phyloP scores from a whole-genome alignment of 2,113 vertebrate species.

The Vidua chalybeata region DNA sequence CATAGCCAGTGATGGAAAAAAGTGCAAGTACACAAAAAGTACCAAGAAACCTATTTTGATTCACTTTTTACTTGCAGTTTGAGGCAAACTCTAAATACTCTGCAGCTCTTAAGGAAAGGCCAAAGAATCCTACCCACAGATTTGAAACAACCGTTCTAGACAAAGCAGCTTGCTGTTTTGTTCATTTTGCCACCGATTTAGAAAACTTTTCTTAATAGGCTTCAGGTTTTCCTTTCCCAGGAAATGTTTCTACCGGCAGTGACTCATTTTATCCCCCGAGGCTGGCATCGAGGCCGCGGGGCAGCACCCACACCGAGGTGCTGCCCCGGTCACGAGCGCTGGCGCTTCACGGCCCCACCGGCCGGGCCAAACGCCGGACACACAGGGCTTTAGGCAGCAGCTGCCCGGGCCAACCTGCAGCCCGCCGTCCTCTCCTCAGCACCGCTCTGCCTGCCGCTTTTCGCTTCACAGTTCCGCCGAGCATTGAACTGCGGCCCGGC shows the following conservation, averaged over 20 bases:
- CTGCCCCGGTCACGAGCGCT: rapidly evolving
- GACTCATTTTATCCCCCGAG: neutral
- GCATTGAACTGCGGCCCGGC: rapidly evolving
- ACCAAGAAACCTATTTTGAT: neutral
- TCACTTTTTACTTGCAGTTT: neutral
- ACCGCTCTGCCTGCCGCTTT: neutral
- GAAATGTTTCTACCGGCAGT: rapidly evolving
- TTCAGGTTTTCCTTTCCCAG: neutral
- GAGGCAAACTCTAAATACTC: neutral
- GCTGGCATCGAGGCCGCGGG: rapidly evolving
- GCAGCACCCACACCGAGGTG: rapidly evolving
- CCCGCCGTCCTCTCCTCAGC: neutral
- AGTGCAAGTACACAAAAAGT: neutral
- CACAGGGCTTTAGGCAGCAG: neutral
- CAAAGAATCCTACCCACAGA: neutral
- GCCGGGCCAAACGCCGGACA: too few relatives aligned
- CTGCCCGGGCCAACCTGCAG: rapidly evolving
- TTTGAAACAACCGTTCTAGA: neutral
- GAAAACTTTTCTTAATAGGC: rapidly evolving
- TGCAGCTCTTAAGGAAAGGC: neutral
- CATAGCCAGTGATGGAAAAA: neutral
- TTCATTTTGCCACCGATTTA: neutral
- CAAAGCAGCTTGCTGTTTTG: neutral
- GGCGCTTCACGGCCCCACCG: neutral
- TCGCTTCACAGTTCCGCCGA: rapidly evolving